A percentile compares a stretch with the other conserved stretches of the same genome.
These are phyloP conservation scores for Reinhardtius hippoglossoides DNA, from an alignment of 2,113 vertebrate species.

Conservation along the genomic window DNA sequence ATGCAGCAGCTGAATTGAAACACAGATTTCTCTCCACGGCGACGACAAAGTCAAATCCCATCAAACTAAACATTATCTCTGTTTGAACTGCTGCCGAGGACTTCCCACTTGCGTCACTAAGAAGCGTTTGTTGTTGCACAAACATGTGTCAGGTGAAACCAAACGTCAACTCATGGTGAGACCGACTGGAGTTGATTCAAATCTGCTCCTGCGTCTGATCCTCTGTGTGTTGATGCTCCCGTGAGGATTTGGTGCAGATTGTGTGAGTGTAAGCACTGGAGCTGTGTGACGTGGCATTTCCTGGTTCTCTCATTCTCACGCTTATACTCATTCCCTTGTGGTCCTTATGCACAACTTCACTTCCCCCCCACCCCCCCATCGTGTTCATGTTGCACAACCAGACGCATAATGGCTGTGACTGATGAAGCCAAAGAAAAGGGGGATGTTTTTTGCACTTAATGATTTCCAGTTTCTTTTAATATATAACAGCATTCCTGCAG, in stretches of 20 bases:
- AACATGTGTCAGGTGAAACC: too few species aligned
- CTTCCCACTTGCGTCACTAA: not conserved
- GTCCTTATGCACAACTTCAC: not conserved
- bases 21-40: not conserved
- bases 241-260: conserved; percentile 21
- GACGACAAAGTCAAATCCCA: not conserved
- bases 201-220: conserved; percentile 25
- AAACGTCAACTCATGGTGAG: too few species aligned
- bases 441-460: not conserved
- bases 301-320: conserved; percentile 65
- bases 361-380: not conserved
- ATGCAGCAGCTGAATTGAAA: too few species aligned
- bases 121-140: too few species aligned
- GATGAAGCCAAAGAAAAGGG: not conserved
- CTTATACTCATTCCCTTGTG: conserved; percentile 42
- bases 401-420: not conserved
- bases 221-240: conserved; percentile 35
- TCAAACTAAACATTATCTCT: not conserved
- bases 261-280: conserved; percentile 14
- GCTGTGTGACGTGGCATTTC: conserved; percentile 52
- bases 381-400: conserved; percentile 25
- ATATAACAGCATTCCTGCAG: conserved; percentile 1
- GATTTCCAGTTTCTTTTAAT: not conserved
- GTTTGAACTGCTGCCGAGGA: not conserved
- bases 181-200: too few species aligned